Evolutionary conservation across 2,888 invertebrate species (phyloP).

Genomic region (Omphaloscelis lunosa): DNA sequence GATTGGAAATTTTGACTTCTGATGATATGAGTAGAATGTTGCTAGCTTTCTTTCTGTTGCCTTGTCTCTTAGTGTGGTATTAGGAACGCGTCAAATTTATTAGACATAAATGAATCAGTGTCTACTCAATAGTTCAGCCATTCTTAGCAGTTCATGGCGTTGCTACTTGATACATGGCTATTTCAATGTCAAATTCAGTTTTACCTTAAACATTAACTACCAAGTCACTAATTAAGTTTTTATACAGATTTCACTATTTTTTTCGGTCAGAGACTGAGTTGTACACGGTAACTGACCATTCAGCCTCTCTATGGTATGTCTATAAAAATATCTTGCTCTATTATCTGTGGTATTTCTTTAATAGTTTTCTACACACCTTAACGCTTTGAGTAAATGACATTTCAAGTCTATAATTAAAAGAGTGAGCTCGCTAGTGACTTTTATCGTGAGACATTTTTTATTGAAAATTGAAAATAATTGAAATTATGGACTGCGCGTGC

Average conservation of each 20-base stretch:
- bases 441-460: conserved; percentile 17
- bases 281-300: conserved; percentile 40
- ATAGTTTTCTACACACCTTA: conserved; percentile 56
- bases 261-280: conserved; percentile 27
- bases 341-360: conserved; percentile 54
- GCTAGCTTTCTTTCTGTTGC: neutral
- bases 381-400: conserved; percentile 37
- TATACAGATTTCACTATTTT: conserved; percentile 16
- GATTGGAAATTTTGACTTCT: neutral
- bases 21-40: neutral
- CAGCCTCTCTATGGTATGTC: conserved; percentile 49
- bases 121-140: neutral
- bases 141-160: neutral
- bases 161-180: neutral
- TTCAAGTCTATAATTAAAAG: conserved; percentile 43
- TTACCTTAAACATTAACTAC: conserved; percentile 3
- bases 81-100: neutral
- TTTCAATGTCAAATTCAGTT: conserved; percentile 26
- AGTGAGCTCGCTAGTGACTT: conserved; percentile 21
- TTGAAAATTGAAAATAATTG: conserved; percentile 13
- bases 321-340: conserved; percentile 56
- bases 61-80: neutral
- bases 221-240: conserved; percentile 37
- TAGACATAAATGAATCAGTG: neutral
- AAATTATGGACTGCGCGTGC: neutral